These are phyloP conservation scores for Acipenser oxyrinchus DNA, from an alignment of 2,797 vertebrate genomes.

Conservation along the genomic window DNA sequence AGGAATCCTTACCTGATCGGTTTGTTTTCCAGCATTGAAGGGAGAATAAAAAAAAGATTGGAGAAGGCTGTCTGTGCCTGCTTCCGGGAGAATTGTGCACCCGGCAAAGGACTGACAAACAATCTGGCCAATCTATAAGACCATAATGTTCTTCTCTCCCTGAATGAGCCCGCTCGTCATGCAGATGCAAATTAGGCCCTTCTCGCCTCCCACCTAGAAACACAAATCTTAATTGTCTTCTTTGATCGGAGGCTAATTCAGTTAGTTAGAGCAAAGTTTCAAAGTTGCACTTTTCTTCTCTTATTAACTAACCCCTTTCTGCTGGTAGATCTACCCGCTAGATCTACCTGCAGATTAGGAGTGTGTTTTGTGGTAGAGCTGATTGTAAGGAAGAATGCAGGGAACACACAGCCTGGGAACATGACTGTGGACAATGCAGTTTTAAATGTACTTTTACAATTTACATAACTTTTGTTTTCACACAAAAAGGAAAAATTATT, in stretches of 20 bases:
- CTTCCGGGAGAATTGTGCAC: slow-evolving; percentile 5
- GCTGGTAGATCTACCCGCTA: slow-evolving; percentile 8
- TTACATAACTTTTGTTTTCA: too few relatives aligned
- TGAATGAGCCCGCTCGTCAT: slow-evolving; percentile 66
- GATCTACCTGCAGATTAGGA: too few relatives aligned
- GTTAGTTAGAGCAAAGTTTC: slow-evolving; percentile 65
- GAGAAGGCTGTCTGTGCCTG: slow-evolving; percentile 1
- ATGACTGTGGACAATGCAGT: too few relatives aligned
- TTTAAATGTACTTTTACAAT: too few relatives aligned
- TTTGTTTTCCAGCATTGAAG: background rate
- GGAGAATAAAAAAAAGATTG: background rate
- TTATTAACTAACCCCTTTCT: slow-evolving; percentile 9
- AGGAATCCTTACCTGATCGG: slow-evolving; percentile 21
- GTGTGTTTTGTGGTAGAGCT: too few relatives aligned
- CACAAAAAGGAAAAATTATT: too few relatives aligned
- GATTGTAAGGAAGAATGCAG: too few relatives aligned
- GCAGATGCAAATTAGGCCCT: slow-evolving; percentile 79
- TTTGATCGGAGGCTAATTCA: slow-evolving; percentile 83
- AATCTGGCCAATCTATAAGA: slow-evolving; percentile 22
- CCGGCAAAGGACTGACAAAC: background rate
- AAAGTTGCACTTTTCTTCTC: slow-evolving; percentile 52
- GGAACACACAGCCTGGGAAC: too few relatives aligned
- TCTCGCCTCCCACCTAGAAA: slow-evolving; percentile 61
- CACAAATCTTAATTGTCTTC: slow-evolving; percentile 77
- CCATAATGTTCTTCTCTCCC: slow-evolving; percentile 63